These are phyloP conservation scores for Tiliacea aurago DNA, from an alignment of 2,888 invertebrate genomes.

Conservation along the genomic window DNA sequence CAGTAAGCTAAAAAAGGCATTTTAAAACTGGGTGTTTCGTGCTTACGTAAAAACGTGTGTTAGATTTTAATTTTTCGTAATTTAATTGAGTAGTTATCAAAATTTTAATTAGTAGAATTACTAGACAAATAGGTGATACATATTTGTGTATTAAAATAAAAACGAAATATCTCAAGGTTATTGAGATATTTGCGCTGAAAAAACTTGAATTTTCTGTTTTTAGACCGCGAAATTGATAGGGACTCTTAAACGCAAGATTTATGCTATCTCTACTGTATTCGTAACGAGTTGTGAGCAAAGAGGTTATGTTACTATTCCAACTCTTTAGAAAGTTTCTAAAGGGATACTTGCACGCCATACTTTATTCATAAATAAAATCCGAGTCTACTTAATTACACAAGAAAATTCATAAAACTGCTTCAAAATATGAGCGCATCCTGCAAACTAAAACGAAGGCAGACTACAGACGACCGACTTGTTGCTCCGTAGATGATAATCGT, in stretches of 20 bases:
- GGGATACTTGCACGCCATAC: not conserved
- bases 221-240: too few species aligned
- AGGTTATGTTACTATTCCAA: not conserved
- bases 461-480: not conserved
- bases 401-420: constrained; percentile 41
- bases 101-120: too few species aligned
- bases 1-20: too few species aligned
- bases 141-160: too few species aligned
- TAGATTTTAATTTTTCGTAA: too few species aligned
- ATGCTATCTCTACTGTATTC: not conserved
- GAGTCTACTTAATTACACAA: constrained; percentile 27
- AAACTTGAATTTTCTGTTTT: too few species aligned
- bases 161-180: too few species aligned
- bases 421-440: constrained; percentile 28
- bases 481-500: not conserved
- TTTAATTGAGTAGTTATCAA: too few species aligned
- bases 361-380: constrained; percentile 21
- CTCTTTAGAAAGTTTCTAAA: not conserved
- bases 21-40: too few species aligned
- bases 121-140: too few species aligned
- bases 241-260: not conserved
- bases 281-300: not conserved
- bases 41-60: too few species aligned
- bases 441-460: constrained; percentile 15
- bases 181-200: too few species aligned